Evolutionary conservation across 35 echinoderm and acorn worm genomes (phyloP), one percentile per base, ranked within the genome.

Genomic region (Patiria miniata): DNA sequence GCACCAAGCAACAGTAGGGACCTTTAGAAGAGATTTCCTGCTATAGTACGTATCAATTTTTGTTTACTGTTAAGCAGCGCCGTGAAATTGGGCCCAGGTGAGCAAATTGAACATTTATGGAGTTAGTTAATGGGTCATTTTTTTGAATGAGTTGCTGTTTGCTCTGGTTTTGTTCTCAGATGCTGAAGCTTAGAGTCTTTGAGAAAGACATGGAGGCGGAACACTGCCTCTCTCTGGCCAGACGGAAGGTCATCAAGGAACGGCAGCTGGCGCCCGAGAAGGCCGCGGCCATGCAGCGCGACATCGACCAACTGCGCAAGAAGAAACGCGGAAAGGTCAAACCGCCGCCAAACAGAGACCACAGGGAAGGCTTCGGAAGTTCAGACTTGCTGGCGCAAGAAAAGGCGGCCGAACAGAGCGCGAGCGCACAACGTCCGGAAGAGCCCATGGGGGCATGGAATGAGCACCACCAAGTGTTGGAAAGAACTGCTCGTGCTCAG

Each of bases 141-240:
- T 28, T 68, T 18, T 28, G n/a, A 68, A 7, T 28, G n/a, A 36
- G n/a, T 28, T 22, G n/a, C 61, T 68, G 7, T 36, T 68, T 68
- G 4, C 61, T 29, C 4, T 36, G 33, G 17, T 32, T 81, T 81
- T 39, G 1, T 51, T 78, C 85, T 0, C 81, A 97, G 95, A 93
- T 97, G 91, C 21, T 97, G 76, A 93, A 93, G 82, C 51, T 97
- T 29, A 47, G 81, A 28, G 91, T 97, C 26, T 97, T 97, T 88
- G 95, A 97, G 77, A 93, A 91, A 55, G 95, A 97, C 60, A 40
- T 97, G 8, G 95, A 97, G 57, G 91, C 77, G 28, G 95, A 97
- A 54, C 95, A 97, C 40, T 97, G 91, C 0, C 51, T 97, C 68
- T 86, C 88, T 17, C 78, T 97, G 2, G 95, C 95, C 16, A 69